A percentile compares a stretch with the other conserved stretches of the same genome.
Conservation (phyloP, 1,140 invertebrate species). For the Drosophila pruinosa region DNA sequence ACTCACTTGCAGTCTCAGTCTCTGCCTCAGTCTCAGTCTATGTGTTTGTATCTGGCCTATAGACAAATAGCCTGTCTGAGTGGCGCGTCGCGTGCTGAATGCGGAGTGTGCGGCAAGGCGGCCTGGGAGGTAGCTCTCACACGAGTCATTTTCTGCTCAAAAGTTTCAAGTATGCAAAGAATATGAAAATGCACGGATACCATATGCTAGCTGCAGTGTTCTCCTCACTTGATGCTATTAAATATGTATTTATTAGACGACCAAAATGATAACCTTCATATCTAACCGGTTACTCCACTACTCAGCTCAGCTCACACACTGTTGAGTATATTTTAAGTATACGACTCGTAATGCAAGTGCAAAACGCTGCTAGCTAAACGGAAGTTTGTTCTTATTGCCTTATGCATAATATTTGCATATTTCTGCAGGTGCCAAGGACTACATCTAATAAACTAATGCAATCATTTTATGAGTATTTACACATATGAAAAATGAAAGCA, state of each 20-base stretch:
- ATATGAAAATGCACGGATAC: constrained; percentile 55
- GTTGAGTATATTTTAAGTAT: background rate
- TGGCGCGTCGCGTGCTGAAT: background rate
- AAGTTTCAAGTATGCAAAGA: constrained; percentile 61
- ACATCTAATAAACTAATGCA: constrained; percentile 20
- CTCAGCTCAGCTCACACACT: background rate
- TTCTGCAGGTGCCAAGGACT: constrained; percentile 24
- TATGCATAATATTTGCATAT: constrained; percentile 26
- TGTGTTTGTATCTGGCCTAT: constrained; percentile 47
- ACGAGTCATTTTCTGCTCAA: constrained; percentile 24
- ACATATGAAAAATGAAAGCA: background rate
- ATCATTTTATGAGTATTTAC: constrained; percentile 5
- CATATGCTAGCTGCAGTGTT: constrained; percentile 8
- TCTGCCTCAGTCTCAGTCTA: background rate
- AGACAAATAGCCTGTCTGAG: constrained; percentile 59
- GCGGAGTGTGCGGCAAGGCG: no score
- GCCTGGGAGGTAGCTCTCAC: background rate
- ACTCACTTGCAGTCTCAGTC: background rate
- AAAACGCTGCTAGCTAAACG: background rate
- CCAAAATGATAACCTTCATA: constrained; percentile 61
- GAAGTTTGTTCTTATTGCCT: background rate
- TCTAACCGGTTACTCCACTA: constrained; percentile 29
- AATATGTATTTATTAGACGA: constrained; percentile 59
- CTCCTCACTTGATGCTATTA: constrained; percentile 41
- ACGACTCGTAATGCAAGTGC: background rate